phyloP scores from a whole-genome alignment of 2,888 invertebrate genomes.

The Caenorhabditis parvicauda region DNA sequence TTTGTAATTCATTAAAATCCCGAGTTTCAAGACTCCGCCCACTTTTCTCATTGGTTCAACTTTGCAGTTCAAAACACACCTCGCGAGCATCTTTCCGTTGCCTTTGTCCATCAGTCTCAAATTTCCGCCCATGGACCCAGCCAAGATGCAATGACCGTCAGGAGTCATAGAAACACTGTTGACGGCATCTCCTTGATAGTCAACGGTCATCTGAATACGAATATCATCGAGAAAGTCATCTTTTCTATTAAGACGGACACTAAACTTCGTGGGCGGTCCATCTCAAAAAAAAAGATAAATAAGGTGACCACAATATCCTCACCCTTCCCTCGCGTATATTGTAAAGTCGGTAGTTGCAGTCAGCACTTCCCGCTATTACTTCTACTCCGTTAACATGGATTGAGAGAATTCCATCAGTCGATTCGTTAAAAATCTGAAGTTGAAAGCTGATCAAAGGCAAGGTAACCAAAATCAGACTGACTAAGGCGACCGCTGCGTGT shows the following conservation, averaged over 20 bases:
- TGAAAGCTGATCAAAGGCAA: not conserved
- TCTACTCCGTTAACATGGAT: slow-evolving; percentile 79
- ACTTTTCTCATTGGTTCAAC: too few species aligned
- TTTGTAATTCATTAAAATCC: too few species aligned
- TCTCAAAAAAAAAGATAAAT: not conserved
- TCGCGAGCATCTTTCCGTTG: slow-evolving; percentile 75
- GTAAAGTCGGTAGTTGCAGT: slow-evolving; percentile 82
- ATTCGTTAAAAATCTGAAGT: slow-evolving; percentile 75
- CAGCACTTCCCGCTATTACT: slow-evolving; percentile 85
- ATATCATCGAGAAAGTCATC: not conserved
- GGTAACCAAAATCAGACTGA: not conserved
- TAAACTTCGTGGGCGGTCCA: too few species aligned
- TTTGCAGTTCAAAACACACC: slow-evolving; percentile 64
- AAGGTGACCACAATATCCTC: too few species aligned
- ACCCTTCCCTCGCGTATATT: slow-evolving; percentile 85
- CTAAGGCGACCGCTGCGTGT: too few species aligned
- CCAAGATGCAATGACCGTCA: slow-evolving; percentile 87
- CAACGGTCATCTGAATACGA: slow-evolving; percentile 68
- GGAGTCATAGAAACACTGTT: slow-evolving; percentile 81
- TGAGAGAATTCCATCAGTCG: slow-evolving; percentile 78
- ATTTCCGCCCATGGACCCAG: slow-evolving; percentile 79
- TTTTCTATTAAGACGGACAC: not conserved
- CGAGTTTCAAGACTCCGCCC: too few species aligned
- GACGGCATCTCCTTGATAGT: slow-evolving; percentile 78
- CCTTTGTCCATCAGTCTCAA: slow-evolving; percentile 85